Evolutionary conservation across 2,888 invertebrate genomes (phyloP), one percentile per base, ranked within the genome.

Genomic region (Oxystoma pomonae): DNA sequence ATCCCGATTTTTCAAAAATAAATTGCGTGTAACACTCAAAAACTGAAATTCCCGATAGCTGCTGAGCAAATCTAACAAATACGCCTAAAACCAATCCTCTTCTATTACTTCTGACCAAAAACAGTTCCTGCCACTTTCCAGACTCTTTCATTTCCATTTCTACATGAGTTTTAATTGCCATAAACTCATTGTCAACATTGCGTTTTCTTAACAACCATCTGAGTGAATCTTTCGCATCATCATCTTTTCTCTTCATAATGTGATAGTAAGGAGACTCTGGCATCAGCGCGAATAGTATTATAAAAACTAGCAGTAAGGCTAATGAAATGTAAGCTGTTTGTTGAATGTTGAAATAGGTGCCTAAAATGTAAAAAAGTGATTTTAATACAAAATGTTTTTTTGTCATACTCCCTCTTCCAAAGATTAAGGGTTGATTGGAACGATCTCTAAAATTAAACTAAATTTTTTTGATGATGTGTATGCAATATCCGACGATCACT

Each of bases 291-390:
- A 87, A 85, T 16, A 83, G 78, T 16, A 85, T 58, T 21, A 87
- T 76, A 71, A 86, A 85, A 35, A 84, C 70, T 52, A 86, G 76
- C 7, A 87, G 85, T 62, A 87, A 79, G 66, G 83, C 75, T 70
- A 85, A 78, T 74, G 86, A 86, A 75, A 86, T 81, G 59, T 79
- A 79, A 61, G 85, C 85, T 67, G 85, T 78, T 20, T 76, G 77
- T 66, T 75, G 74, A 77, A 86, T 83, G 65, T 81, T 76, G 20
- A 83, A 83, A 74, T 81, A 84, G 7, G 84, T 83, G 3, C 35
- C 35, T 35, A 35, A 35, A 35, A 35, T 7, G 12, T 35, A 7
- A 35, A 35, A n/a, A n/a, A n/a, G n/a, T n/a, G n/a, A n/a, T n/a
- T n/a, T n/a, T n/a, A n/a, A n/a, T n/a, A n/a, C n/a, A n/a, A n/a